Conservation (phyloP, 2,113 vertebrate species). For the Ptilonorhynchus violaceus region DNA sequence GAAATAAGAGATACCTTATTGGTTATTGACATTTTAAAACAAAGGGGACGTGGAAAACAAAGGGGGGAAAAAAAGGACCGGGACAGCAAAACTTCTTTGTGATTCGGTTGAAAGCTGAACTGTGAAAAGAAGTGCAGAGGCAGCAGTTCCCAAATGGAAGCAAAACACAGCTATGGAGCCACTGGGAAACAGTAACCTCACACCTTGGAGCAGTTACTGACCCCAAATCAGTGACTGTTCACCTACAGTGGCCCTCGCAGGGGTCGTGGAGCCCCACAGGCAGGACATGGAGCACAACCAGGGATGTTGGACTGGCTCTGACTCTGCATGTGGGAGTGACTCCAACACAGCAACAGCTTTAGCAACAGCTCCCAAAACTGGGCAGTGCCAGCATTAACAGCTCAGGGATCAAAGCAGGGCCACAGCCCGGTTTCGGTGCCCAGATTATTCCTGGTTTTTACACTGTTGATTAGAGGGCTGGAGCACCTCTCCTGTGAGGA, state of each 20-base stretch:
- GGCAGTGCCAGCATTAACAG: neutral
- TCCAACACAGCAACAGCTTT: fast-evolving
- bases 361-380: fast-evolving
- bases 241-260: fast-evolving
- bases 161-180: neutral
- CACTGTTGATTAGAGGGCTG: neutral
- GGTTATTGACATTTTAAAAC: neutral
- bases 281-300: neutral
- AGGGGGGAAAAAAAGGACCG: neutral
- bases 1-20: neutral
- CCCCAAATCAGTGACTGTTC: neutral
- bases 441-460: neutral
- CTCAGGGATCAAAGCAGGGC: neutral
- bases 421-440: neutral
- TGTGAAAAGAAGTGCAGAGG: slow-evolving; percentile 23
- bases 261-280: no score
- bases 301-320: neutral
- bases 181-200: neutral
- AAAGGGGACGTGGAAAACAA: neutral
- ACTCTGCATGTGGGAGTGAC: fast-evolving
- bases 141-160: neutral
- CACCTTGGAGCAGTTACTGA: neutral
- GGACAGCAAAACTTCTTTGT: slow-evolving; percentile 9
- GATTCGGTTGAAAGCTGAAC: neutral
- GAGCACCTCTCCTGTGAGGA: neutral